phyloP scores from a whole-genome alignment of 2,888 invertebrate genomes.

The Timema cristinae region DNA sequence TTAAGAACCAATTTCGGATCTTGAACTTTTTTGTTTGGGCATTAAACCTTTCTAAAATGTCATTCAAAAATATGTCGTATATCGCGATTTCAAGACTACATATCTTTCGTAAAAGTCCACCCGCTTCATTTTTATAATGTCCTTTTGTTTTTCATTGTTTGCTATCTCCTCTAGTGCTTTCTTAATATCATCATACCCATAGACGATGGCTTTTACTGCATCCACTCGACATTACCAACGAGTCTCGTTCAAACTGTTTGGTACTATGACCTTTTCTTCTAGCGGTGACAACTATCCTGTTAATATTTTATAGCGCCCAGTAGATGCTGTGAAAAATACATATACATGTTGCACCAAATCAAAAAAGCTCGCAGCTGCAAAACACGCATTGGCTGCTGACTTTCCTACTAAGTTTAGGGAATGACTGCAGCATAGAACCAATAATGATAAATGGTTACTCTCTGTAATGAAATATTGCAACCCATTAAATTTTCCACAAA shows the following conservation, averaged over 20 bases:
- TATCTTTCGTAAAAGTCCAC: too few relatives aligned
- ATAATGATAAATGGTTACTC: not conserved
- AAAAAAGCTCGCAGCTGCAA: not conserved
- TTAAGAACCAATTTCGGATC: too few relatives aligned
- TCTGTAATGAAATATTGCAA: not conserved
- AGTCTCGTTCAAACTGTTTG: not conserved
- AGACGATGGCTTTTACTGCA: not conserved
- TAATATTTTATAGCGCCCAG: not conserved
- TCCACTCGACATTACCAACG: not conserved
- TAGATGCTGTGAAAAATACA: not conserved
- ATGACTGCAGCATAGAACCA: not conserved
- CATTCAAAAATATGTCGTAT: too few relatives aligned
- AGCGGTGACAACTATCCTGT: not conserved
- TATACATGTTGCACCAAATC: not conserved
- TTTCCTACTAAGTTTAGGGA: slow-evolving; percentile 7
- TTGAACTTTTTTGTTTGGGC: too few relatives aligned
- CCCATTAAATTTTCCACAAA: not conserved
- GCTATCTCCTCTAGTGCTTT: not conserved
- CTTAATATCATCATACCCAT: not conserved
- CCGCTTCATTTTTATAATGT: too few relatives aligned
- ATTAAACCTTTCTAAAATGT: too few relatives aligned
- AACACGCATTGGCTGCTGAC: not conserved
- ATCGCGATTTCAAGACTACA: too few relatives aligned
- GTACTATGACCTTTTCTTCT: not conserved
- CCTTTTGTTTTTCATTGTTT: not conserved